Conservation (phyloP, 2,797 vertebrate genomes). For the Sciurus carolinensis region DNA sequence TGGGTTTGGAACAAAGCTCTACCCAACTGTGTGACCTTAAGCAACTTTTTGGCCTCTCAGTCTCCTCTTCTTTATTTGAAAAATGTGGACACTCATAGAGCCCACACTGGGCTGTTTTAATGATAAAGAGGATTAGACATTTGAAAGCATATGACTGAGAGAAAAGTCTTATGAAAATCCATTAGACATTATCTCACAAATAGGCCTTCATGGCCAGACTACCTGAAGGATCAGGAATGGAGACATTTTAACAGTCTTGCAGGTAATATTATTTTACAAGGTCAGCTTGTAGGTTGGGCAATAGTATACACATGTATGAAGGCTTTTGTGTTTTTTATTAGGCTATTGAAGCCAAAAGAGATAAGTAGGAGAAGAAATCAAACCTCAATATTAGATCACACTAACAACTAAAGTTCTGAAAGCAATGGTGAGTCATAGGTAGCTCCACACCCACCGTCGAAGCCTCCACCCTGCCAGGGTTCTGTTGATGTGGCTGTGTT, state of each 20-base stretch:
- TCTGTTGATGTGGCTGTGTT: background rate
- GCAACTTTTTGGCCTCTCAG: background rate
- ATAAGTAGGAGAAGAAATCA: background rate
- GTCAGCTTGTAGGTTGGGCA: background rate
- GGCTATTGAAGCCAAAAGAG: background rate
- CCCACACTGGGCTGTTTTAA: background rate
- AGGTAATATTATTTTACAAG: background rate
- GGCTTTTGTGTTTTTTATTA: background rate
- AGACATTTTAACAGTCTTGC: background rate
- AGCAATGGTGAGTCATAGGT: background rate
- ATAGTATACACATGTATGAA: background rate
- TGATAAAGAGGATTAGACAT: slow-evolving; percentile 33
- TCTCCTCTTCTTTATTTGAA: background rate
- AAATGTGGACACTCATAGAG: background rate
- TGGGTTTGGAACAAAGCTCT: background rate
- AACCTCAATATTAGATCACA: background rate
- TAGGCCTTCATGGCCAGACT: background rate
- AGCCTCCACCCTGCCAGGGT: rapidly evolving
- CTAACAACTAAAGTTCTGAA: background rate
- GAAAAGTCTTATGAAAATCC: background rate
- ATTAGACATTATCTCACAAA: background rate
- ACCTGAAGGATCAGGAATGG: background rate
- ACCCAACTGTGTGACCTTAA: background rate
- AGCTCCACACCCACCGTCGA: rapidly evolving
- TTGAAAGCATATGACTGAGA: background rate